Base-by-base conservation (phyloP, 2,888 invertebrate genomes). In the Drosophila pseudotakahashii region DNA sequence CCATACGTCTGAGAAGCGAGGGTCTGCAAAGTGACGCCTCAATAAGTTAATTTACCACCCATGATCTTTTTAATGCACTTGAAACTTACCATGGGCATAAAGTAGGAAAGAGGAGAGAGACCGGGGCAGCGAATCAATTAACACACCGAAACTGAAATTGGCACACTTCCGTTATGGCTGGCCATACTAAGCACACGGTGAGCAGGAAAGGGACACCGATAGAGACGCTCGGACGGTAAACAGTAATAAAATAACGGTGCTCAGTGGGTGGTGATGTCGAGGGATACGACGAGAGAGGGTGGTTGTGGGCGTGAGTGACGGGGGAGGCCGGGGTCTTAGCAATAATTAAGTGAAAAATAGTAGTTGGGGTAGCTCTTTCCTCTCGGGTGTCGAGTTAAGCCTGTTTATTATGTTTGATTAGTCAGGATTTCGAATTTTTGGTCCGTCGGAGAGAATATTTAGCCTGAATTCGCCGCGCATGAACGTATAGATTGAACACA, bases 31-130 rank as follows among this genome's bases (percentile, higher is more conserved):
- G 69, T 73, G 78, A 73, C 69, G 76, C 75, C 75, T 52, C 85
- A 76, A 68, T 78, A 73, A 80, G 80, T 88, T 82, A 89, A 88
- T 89, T 89, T 88, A 89, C 87, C 87, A 81, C 87, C 87, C 87
- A 76, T 77, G 87, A 88, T 87, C 89, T 75, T 84, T 84, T 87
- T 87, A 87, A 87, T 87, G 87, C 88, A 87, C 89, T 89, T 80
- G 70, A 89, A 87, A 81, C 78, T 81, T 82, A 75, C 14, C 26
- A 30, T 13, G 23, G 39, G 5, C 10, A 11, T 16, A 16, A 5
- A 14, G 37, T 26, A 7, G 37, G 23, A 19, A 11, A 30, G 23
- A 36, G 52, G 30, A 13, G 19, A 7, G 4, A 5, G 39, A 32
- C 39, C 30, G 39, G 30, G 47, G 11, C 30, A 2, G 68, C 71